Conservation (phyloP, 2,797 vertebrate species). For the Tragopan temminckii region DNA sequence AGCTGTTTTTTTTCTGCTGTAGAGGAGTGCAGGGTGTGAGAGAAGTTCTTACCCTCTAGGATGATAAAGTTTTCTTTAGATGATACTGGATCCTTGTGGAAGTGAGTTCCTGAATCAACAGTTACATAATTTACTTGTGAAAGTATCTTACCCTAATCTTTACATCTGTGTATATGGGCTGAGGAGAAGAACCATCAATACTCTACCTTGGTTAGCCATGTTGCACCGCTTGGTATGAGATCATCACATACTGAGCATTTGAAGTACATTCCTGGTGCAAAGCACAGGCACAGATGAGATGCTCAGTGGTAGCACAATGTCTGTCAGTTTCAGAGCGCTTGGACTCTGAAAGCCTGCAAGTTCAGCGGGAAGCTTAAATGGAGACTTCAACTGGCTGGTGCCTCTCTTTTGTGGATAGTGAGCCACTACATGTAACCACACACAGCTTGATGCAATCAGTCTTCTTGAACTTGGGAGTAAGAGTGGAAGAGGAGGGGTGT, state of each 20-base stretch:
- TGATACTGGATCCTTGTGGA: neutral
- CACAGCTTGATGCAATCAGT: slow-evolving; percentile 30
- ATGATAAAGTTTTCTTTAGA: neutral
- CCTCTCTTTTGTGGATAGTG: neutral
- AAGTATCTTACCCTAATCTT: neutral
- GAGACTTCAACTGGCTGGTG: neutral
- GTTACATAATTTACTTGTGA: neutral
- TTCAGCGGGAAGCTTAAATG: slow-evolving; percentile 36
- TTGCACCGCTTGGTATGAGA: neutral
- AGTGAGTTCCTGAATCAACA: neutral
- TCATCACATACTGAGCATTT: neutral
- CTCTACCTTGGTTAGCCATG: neutral
- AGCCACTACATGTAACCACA: neutral
- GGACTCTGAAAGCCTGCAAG: neutral
- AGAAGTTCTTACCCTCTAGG: neutral
- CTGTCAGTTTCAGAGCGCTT: neutral
- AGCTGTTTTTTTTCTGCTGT: neutral
- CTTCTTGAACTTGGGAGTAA: neutral
- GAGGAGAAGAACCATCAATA: neutral
- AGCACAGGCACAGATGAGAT: neutral
- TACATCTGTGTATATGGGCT: neutral
- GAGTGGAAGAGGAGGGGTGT: neutral
- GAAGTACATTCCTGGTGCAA: neutral
- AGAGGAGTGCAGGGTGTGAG: neutral
- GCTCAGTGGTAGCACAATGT: neutral